Evolutionary conservation across 2,113 vertebrate genomes (phyloP).

Genomic region (Galemys pyrenaicus): DNA sequence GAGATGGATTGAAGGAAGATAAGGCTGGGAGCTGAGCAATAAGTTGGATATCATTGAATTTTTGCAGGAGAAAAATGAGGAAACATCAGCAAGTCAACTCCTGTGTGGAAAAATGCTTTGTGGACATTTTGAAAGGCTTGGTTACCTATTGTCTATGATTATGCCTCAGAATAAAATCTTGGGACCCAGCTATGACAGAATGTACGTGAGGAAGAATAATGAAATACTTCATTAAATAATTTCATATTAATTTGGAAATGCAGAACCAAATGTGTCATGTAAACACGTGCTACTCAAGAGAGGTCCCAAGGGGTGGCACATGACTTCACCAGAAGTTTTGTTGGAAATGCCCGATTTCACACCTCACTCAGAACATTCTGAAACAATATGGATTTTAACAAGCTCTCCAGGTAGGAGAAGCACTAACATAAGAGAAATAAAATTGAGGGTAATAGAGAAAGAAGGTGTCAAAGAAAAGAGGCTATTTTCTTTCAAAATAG

Average conservation of each 20-base stretch:
- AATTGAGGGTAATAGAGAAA: not conserved
- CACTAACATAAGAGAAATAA: not conserved
- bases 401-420: not conserved
- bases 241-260: not conserved
- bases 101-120: not conserved
- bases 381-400: not conserved
- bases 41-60: not conserved
- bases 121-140: not conserved
- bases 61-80: not conserved
- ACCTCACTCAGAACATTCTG: not conserved
- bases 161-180: not conserved
- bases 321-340: not conserved
- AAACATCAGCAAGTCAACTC: not conserved
- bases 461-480: not conserved
- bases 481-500: slow-evolving; percentile 16
- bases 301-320: not conserved
- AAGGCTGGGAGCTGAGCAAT: not conserved
- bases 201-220: not conserved
- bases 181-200: not conserved
- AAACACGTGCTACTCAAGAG: not conserved
- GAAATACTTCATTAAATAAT: not conserved
- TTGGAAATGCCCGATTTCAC: not conserved
- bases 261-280: not conserved
- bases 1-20: not conserved
- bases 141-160: not conserved